Conservation (phyloP, 2,113 vertebrate species). For the Chitala chitala region DNA sequence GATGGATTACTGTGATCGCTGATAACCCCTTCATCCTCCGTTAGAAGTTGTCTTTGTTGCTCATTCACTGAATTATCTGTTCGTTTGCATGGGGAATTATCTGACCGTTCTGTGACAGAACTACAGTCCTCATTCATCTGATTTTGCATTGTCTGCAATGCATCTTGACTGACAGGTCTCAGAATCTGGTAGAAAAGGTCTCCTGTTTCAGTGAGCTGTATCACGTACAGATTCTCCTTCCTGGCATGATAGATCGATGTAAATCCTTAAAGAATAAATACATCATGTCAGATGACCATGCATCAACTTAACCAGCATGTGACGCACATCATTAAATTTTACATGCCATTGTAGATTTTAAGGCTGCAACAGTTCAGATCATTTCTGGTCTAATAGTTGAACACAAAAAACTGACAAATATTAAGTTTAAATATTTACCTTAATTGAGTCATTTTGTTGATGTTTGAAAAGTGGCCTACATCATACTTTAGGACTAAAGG, state of each 20-base stretch:
- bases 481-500: no score
- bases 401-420: no score
- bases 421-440: no score
- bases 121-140: not conserved
- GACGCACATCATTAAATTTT: not conserved
- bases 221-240: slow-evolving; percentile 51
- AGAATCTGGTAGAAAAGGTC: slow-evolving; percentile 80
- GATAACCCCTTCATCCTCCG: slow-evolving; percentile 21
- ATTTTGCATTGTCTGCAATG: not conserved
- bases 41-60: not conserved
- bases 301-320: not conserved
- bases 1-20: slow-evolving; percentile 15
- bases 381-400: not conserved
- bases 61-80: not conserved
- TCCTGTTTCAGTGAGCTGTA: slow-evolving; percentile 75
- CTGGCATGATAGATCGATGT: slow-evolving; percentile 34
- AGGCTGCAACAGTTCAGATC: not conserved
- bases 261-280: slow-evolving; percentile 57
- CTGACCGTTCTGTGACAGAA: not conserved
- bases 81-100: slow-evolving; percentile 26
- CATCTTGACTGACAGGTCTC: not conserved
- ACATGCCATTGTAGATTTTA: not conserved
- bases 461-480: no score
- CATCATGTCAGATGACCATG: not conserved
- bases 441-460: no score